A percentile compares a stretch with the other conserved stretches of the same genome.
Conservation (phyloP, 2,797 vertebrate genomes). For the Smutsia temminckii region DNA sequence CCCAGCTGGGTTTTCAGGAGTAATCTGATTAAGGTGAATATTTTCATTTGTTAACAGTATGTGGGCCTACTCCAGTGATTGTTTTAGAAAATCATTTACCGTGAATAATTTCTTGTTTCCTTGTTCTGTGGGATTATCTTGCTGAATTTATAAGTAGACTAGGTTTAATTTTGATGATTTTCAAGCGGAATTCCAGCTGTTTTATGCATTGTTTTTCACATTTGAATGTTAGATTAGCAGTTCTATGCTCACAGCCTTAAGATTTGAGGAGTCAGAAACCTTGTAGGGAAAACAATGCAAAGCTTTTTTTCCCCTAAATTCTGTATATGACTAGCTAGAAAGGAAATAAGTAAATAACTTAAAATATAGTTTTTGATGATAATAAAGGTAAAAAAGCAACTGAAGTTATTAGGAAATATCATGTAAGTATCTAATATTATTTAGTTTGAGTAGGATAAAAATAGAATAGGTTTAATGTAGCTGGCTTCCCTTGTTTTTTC, state of each 20-base stretch:
- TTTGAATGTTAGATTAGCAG: slow-evolving; percentile 19
- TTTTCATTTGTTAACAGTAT: background rate
- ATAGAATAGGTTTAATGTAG: slow-evolving; percentile 26
- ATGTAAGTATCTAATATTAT: slow-evolving; percentile 1
- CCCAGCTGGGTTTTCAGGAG: background rate
- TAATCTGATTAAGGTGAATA: background rate
- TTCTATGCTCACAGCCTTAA: background rate
- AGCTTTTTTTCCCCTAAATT: background rate
- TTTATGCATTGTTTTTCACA: background rate
- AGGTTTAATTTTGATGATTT: background rate
- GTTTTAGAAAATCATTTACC: background rate
- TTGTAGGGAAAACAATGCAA: background rate
- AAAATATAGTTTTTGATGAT: slow-evolving; percentile 15
- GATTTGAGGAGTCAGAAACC: slow-evolving; percentile 33
- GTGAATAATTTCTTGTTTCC: background rate
- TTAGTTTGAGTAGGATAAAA: slow-evolving; percentile 41
- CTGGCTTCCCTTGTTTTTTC: background rate
- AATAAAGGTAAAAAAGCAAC: background rate
- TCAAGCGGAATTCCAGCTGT: background rate
- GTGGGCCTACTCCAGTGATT: background rate
- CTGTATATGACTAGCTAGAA: background rate
- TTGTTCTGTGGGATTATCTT: slow-evolving; percentile 28
- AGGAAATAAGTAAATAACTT: slow-evolving; percentile 20
- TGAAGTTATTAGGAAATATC: background rate
- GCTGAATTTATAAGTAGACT: background rate